Conservation (phyloP, 1,140 invertebrate species). For the Planococcus citri region DNA sequence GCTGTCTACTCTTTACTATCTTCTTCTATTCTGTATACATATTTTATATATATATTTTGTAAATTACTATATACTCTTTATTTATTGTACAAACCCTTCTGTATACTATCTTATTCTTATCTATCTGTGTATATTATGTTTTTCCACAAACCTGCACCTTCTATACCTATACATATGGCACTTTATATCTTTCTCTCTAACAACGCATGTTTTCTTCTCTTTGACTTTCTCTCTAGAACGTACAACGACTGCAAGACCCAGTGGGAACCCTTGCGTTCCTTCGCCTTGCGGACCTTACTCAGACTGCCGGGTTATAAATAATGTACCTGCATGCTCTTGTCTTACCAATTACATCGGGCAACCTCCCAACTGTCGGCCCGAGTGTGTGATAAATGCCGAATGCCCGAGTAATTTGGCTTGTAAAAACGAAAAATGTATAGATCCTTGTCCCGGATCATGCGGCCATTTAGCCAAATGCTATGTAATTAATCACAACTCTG, state of each 20-base stretch:
- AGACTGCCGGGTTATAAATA: constrained; percentile 37
- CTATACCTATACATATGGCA: too few relatives aligned
- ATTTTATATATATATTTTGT: not conserved
- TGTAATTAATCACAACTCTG: constrained; percentile 42
- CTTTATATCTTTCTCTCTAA: too few relatives aligned
- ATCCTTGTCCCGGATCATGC: constrained; percentile 44
- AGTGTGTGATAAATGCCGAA: constrained; percentile 40
- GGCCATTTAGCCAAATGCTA: constrained; percentile 41
- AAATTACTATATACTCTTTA: not conserved
- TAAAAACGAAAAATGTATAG: constrained; percentile 38
- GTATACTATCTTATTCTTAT: not conserved
- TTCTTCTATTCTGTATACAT: not conserved
- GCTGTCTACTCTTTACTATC: constrained; percentile 13
- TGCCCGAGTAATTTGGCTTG: constrained; percentile 40
- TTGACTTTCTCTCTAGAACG: constrained; percentile 21
- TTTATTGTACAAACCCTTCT: not conserved
- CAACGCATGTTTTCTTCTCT: not conserved
- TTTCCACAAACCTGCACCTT: too few relatives aligned
- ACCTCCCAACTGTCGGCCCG: constrained; percentile 42
- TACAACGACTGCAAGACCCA: constrained; percentile 30
- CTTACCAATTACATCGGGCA: constrained; percentile 40
- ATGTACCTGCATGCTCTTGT: constrained; percentile 41
- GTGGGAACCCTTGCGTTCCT: constrained; percentile 38
- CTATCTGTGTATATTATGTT: too few relatives aligned
- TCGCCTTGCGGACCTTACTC: constrained; percentile 38